A percentile compares a stretch with the other conserved stretches of the same genome.
Evolutionary conservation across 2,113 vertebrate species (phyloP).

Genomic region (Callipepla squamata): DNA sequence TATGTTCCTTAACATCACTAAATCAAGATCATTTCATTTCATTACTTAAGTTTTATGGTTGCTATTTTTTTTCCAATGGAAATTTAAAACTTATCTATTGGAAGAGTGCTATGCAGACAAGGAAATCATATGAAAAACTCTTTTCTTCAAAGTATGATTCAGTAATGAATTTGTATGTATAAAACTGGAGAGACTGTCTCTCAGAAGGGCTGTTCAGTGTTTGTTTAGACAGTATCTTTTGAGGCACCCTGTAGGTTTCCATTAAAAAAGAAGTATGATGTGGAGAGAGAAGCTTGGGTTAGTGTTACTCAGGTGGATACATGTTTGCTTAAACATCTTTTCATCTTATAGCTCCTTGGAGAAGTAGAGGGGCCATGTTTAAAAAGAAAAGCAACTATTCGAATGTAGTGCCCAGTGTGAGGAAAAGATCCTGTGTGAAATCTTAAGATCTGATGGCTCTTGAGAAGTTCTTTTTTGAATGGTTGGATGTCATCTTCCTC

Average conservation of each 20-base stretch:
- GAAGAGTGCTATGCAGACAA: not conserved
- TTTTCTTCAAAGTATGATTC: not conserved
- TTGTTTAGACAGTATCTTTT: not conserved
- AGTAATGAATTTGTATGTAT: not conserved
- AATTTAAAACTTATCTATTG: not conserved
- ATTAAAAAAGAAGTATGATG: constrained; percentile 8
- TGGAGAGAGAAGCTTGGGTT: not conserved
- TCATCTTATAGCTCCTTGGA: not conserved
- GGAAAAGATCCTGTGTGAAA: not conserved
- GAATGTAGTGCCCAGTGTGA: not conserved
- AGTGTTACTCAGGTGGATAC: not conserved
- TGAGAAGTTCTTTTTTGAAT: not conserved
- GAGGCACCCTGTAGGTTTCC: not conserved
- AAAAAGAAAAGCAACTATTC: not conserved
- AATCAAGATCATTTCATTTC: not conserved
- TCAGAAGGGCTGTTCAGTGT: not conserved
- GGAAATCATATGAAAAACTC: not conserved
- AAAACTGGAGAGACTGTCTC: not conserved
- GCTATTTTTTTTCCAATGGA: not conserved
- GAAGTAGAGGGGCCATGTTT: not conserved
- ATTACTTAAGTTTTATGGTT: not conserved
- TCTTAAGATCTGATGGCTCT: not conserved
- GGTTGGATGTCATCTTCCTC: not conserved
- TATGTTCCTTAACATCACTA: not conserved
- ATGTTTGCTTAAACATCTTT: constrained; percentile 5